Base-by-base conservation (phyloP, 2,888 invertebrate species). In the Pandemis corylana region DNA sequence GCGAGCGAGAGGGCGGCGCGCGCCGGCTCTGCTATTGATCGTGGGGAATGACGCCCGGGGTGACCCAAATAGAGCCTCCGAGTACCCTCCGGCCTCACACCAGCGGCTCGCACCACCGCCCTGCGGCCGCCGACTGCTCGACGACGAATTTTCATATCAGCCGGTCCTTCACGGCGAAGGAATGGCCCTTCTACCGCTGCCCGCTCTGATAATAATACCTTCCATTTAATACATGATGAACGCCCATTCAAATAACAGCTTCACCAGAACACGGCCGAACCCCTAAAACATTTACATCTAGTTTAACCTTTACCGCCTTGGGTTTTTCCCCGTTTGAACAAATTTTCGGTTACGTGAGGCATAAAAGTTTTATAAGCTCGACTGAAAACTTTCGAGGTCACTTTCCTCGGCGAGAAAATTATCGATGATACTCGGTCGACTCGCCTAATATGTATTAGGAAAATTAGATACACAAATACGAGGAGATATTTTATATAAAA, bases 11-110 rank as follows among this genome's bases (percentile, higher is more conserved):
- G 83, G 83, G 78, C 90, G 89, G 93, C 94, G 94, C 94, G 94
- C 94, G 93, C 93, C 90, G 92, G 78, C 86, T 84, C 85, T 80
- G 80, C 86, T 94, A 94, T 94, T 90, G 94, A 94, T 94, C 93
- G 94, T 77, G 90, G 90, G 87, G 90, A 87, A 89, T 92, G 93
- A 92, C 93, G 94, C 94, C 94, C 94, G 89, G 94, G 94, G 93
- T 94, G 94, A 94, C 94, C 94, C 94, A 94, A 93, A 94, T 94
- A 94, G 92, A 93, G 91, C 92, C 94, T 93, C 88, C 89, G 87
- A 85, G 84, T 85, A 83, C 89, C 90, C 88, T 81, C 88, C 87
- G 81, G 83, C 87, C 87, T 81, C 86, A 82, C 84, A 85, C 88
- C 88, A 78, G 77, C 71, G 76, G 64, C 78, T 79, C 82, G 81